Evolutionary conservation across 2,888 invertebrate genomes (phyloP).

Genomic region (Stenichneumon culpator): DNA sequence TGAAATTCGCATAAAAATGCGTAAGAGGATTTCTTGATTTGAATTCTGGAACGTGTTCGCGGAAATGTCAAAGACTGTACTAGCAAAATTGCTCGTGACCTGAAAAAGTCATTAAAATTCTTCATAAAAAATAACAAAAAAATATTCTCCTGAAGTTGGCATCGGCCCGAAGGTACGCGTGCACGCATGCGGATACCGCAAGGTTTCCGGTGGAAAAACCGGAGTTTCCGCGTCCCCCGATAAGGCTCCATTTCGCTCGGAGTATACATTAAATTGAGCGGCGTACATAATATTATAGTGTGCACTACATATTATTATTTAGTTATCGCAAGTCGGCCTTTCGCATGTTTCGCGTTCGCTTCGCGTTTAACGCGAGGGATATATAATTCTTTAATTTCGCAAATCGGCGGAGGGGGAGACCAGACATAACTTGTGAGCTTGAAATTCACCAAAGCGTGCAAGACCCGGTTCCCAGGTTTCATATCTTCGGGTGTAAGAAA

Average conservation of each 20-base stretch:
- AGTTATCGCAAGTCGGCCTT: neutral
- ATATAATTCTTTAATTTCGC: conserved; percentile 5
- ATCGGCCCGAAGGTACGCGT: neutral
- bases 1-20: conserved; percentile 12
- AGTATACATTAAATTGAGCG: conserved; percentile 6
- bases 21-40: conserved; percentile 7
- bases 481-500: conserved; percentile 18
- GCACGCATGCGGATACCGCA: conserved; percentile 57
- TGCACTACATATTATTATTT: conserved; percentile 6
- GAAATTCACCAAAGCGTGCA: conserved; percentile 69
- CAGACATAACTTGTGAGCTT: conserved; percentile 61
- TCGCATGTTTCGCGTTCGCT: conserved; percentile 16
- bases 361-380: neutral
- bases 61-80: neutral
- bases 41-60: conserved; percentile 20
- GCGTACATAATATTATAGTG: neutral
- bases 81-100: neutral
- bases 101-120: conserved; percentile 2
- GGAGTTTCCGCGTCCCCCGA: conserved; percentile 69
- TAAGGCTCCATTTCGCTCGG: neutral
- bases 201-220: conserved; percentile 73
- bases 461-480: conserved; percentile 45
- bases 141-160: neutral
- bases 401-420: conserved; percentile 19
- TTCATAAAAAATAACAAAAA: neutral